Percentiles rank a stretch among this genome's conserved stretches.
phyloP scores from a whole-genome alignment of 2,113 vertebrate genomes.

The Lophura nycthemera region DNA sequence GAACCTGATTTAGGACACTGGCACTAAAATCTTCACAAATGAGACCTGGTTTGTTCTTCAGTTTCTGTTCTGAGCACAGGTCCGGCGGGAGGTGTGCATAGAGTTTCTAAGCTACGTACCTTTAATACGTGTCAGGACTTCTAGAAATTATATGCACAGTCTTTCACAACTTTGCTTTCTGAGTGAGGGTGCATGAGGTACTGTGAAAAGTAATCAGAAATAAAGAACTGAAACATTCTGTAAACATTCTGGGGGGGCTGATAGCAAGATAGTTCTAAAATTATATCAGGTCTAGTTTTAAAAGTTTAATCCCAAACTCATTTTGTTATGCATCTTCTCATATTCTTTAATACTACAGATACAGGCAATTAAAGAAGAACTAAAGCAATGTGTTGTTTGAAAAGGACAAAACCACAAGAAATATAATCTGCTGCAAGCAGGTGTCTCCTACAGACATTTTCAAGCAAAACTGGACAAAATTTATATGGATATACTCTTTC shows the following conservation, averaged over 20 bases:
- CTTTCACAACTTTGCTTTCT: fast-evolving
- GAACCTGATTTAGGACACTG: neutral
- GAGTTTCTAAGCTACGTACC: neutral
- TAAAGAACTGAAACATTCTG: neutral
- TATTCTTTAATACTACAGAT: neutral
- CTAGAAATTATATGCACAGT: neutral
- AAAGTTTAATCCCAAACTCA: neutral
- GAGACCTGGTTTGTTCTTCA: neutral
- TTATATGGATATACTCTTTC: neutral
- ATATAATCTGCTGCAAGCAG: neutral
- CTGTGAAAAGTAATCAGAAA: neutral
- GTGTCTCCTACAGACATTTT: neutral
- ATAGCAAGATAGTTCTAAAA: neutral
- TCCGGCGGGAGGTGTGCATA: neutral
- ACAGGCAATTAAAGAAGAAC: neutral
- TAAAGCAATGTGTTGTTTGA: neutral
- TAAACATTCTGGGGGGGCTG: neutral
- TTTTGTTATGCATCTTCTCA: neutral
- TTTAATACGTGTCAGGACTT: neutral
- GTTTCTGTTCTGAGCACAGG: fast-evolving
- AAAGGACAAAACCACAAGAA: fast-evolving
- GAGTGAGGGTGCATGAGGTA: fast-evolving
- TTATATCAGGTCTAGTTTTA: neutral
- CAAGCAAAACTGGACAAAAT: neutral
- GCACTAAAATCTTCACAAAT: neutral